Evolutionary conservation across 2,113 vertebrate genomes (phyloP).

Genomic region (Clarias gariepinus): DNA sequence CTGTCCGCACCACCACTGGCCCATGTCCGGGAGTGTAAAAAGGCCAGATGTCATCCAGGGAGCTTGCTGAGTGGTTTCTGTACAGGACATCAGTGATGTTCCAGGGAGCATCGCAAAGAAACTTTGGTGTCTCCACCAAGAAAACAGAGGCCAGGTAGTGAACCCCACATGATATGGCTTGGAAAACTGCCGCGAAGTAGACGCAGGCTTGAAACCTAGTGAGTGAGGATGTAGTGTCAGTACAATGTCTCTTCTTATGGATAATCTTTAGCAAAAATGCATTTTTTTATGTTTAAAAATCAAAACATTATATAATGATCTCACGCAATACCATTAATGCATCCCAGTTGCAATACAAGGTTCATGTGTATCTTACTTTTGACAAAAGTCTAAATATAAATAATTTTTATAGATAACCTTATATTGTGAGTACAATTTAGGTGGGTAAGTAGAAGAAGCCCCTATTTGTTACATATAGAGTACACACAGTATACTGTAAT

Average conservation of each 20-base stretch:
- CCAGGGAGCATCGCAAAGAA: constrained; percentile 75
- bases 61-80: constrained; percentile 71
- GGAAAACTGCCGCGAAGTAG: constrained; percentile 88
- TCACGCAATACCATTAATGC: background rate
- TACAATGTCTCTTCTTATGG: background rate
- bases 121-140: constrained; percentile 83
- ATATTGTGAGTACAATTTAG: background rate
- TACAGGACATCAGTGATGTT: constrained; percentile 79
- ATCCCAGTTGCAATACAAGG: background rate
- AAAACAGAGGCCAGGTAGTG: constrained; percentile 93
- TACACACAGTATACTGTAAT: too few relatives aligned
- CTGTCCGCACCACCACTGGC: constrained; percentile 76
- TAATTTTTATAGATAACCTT: background rate
- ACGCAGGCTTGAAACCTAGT: constrained; percentile 87
- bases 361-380: background rate
- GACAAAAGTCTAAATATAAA: background rate
- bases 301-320: background rate
- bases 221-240: constrained; percentile 18
- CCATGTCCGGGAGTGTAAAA: constrained; percentile 64
- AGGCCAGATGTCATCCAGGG: constrained; percentile 76
- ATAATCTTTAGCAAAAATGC: background rate
- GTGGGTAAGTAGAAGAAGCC: background rate
- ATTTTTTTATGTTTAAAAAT: background rate
- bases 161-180: constrained; percentile 87
- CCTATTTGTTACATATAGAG: too few relatives aligned